Conservation (phyloP, 2,888 invertebrate genomes). For the Lydus trimaculatus region DNA sequence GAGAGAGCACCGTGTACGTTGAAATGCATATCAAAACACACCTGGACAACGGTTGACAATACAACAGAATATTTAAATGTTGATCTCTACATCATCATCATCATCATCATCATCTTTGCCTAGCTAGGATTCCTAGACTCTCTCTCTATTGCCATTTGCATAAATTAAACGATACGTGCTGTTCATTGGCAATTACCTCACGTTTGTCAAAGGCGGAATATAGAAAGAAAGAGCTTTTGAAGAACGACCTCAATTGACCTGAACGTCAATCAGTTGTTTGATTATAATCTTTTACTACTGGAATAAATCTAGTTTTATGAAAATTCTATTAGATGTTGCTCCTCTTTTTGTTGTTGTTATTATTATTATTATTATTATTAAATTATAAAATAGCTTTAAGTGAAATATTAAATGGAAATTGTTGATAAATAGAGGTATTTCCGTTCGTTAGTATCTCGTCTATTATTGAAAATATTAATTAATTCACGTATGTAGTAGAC, state of each 20-base stretch:
- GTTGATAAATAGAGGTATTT: not conserved
- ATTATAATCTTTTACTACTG: conserved; percentile 2
- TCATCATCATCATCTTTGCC: not conserved
- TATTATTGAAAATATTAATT: conserved; percentile 4
- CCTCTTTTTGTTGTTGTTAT: not conserved
- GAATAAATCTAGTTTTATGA: not conserved
- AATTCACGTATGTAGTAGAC: not conserved
- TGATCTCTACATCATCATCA: not conserved
- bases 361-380: not conserved
- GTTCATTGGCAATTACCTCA: conserved; percentile 4
- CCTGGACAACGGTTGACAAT: not conserved
- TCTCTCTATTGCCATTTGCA: conserved; percentile 2
- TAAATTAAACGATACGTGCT: conserved; percentile 2
- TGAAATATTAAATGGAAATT: not conserved
- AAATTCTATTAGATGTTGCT: not conserved
- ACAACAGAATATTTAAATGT: not conserved
- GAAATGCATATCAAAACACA: not conserved
- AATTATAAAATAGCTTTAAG: not conserved
- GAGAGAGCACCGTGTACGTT: not conserved
- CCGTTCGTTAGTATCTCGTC: not conserved
- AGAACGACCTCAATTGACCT: conserved; percentile 1
- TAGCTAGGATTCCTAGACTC: not conserved
- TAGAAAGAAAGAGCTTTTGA: conserved; percentile 2
- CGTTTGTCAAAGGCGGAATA: conserved; percentile 2
- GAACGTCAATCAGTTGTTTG: conserved; percentile 1